These are phyloP conservation scores for Ursus arctos DNA, from an alignment of 2,113 vertebrate species.

Conservation along the genomic window DNA sequence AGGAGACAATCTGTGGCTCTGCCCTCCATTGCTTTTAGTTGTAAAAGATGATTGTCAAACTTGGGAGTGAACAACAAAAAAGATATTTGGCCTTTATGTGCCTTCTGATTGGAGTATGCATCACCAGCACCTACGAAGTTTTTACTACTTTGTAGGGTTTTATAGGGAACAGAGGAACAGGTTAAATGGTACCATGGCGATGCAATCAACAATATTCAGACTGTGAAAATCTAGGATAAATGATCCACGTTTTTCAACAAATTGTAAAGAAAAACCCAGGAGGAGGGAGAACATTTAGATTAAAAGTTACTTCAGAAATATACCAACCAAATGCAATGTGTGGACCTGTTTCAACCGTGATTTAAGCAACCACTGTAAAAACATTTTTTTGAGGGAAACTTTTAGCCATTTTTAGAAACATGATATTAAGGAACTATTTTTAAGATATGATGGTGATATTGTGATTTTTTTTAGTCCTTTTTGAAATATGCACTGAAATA, in stretches of 20 bases:
- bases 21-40: not conserved
- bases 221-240: slow-evolving; percentile 1
- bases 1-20: not conserved
- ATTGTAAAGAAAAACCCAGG: slow-evolving; percentile 17
- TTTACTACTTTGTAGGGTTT: not conserved
- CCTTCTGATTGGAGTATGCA: not conserved
- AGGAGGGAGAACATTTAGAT: not conserved
- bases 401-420: slow-evolving; percentile 49
- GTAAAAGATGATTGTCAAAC: slow-evolving; percentile 39
- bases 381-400: not conserved
- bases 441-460: not conserved
- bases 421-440: slow-evolving; percentile 6
- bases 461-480: not conserved
- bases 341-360: not conserved
- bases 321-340: not conserved
- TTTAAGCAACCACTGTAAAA: slow-evolving; percentile 14
- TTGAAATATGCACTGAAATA: not conserved
- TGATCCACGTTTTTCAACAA: not conserved
- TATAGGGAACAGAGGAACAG: slow-evolving; percentile 25
- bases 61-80: not conserved
- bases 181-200: slow-evolving; percentile 28
- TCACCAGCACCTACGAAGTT: not conserved
- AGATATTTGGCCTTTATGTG: not conserved
- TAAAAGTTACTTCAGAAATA: slow-evolving; percentile 41
- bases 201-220: not conserved